Evolutionary conservation across 1,140 invertebrate species (phyloP).

Genomic region (Bradynema listronoti): DNA sequence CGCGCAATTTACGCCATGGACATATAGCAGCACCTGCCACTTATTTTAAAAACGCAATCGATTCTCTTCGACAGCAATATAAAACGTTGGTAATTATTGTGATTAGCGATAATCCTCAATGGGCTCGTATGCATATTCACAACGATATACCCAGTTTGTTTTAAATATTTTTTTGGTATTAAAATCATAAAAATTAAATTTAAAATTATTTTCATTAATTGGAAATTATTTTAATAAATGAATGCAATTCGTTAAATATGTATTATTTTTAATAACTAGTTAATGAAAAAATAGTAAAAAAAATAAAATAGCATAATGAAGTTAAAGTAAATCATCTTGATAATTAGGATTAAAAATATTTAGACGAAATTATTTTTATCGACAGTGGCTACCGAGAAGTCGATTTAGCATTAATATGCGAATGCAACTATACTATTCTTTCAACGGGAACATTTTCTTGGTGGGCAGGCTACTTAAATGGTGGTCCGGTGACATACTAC

Average conservation of each 20-base stretch:
- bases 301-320: not conserved
- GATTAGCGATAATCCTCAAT: conserved; percentile 26
- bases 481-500: conserved; percentile 40
- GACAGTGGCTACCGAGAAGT: conserved; percentile 32
- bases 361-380: conserved; percentile 27
- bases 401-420: conserved; percentile 46
- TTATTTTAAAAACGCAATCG: conserved; percentile 30
- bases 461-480: conserved; percentile 51
- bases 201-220: not conserved
- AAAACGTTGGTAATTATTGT: conserved; percentile 31
- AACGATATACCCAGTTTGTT: conserved; percentile 1
- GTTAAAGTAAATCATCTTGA: not conserved
- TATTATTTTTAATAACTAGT: not conserved
- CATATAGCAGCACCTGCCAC: conserved; percentile 31
- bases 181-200: not conserved
- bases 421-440: conserved; percentile 53
- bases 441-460: conserved; percentile 54
- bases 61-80: conserved; percentile 6
- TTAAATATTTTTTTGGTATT: conserved; percentile 9
- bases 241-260: not conserved
- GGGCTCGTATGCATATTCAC: conserved; percentile 29
- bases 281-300: not conserved
- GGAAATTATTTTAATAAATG: conserved; percentile 2
- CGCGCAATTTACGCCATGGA: conserved; percentile 29
- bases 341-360: not conserved